Base-by-base conservation (phyloP, 2,888 invertebrate species). In the Tetragonisca angustula region DNA sequence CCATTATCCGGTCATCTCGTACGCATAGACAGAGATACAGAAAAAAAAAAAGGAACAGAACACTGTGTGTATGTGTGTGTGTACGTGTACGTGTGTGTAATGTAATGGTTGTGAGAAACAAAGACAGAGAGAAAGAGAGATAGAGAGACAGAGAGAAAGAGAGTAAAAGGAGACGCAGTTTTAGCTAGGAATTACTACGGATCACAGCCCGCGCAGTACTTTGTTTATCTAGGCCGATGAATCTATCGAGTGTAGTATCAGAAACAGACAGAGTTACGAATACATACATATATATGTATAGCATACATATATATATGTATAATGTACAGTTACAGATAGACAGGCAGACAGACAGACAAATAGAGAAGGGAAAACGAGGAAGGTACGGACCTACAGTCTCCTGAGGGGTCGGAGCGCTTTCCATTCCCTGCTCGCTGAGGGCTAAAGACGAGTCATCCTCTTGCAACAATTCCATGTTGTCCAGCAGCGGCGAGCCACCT, bases 401-500 rank as follows among this genome's bases (percentile, higher is more conserved):
- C 91, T 92, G 92, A 90, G 94, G 92, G 91, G 92, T 93, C 89
- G 94, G 91, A 91, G 92, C 91, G 91, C 92, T 94, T 90, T 94
- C 94, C 94, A 94, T 94, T 91, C 92, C 93, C 91, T 94, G 94
- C 88, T 94, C 94, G 87, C 92, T 93, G 87, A 94, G 92, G 88
- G 92, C 92, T 93, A 94, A 94, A 82, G 94, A 93, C 90, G 93
- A 92, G 85, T 94, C 94, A 90, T 94, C 94, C 89, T 94, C 94
- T 93, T 93, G 94, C 90, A 94, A 93, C 91, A 94, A 93, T 84
- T 94, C 94, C 94, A 94, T 94, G 91, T 93, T 94, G 91, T 94
- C 94, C 94, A 94, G 91, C 87, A 94, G 93, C 92, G 94, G 94
- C 72, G 94, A 94, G 89, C 92, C 93, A 94, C 94, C 94, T 94